Evolutionary conservation across 2,888 invertebrate genomes (phyloP).

Genomic region (Andrena hattorfiana): DNA sequence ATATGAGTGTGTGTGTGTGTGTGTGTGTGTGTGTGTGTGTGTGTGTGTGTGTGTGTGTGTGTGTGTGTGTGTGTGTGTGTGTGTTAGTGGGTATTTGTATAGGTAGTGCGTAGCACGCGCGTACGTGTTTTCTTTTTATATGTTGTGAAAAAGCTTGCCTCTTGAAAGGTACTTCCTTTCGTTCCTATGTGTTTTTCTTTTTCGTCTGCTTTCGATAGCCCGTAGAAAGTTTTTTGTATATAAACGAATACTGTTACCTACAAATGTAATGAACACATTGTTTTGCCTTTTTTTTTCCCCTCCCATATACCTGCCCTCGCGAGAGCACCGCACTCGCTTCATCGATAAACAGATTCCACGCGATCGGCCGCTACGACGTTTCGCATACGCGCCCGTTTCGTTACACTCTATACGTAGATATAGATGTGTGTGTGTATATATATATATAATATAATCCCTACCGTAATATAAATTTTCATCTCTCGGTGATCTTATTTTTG

Average conservation of each 20-base stretch:
- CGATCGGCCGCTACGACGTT: constrained; percentile 38
- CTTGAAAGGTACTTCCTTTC: constrained; percentile 14
- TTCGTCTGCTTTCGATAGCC: constrained; percentile 54
- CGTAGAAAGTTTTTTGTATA: constrained; percentile 70
- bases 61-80: too few species aligned
- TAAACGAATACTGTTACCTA: constrained; percentile 82
- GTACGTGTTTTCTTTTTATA: neutral
- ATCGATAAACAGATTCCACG: constrained; percentile 34
- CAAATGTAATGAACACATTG: constrained; percentile 82
- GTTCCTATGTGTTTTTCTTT: neutral
- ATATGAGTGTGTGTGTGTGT: too few species aligned
- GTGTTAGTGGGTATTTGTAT: neutral
- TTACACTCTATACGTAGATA: constrained; percentile 24
- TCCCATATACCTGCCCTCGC: neutral
- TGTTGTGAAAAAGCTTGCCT: constrained; percentile 14
- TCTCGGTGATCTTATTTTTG: constrained; percentile 1
- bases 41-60: too few species aligned
- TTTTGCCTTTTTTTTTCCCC: constrained; percentile 66
- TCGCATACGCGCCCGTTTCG: constrained; percentile 20
- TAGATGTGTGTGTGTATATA: constrained; percentile 28
- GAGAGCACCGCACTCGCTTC: constrained; percentile 39
- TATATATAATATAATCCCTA: constrained; percentile 41
- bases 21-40: neutral
- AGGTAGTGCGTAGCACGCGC: neutral
- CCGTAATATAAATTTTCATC: constrained; percentile 13